Conservation (phyloP, 92 coral and sea anemone genomes). For the Zoanthus sociatus region DNA sequence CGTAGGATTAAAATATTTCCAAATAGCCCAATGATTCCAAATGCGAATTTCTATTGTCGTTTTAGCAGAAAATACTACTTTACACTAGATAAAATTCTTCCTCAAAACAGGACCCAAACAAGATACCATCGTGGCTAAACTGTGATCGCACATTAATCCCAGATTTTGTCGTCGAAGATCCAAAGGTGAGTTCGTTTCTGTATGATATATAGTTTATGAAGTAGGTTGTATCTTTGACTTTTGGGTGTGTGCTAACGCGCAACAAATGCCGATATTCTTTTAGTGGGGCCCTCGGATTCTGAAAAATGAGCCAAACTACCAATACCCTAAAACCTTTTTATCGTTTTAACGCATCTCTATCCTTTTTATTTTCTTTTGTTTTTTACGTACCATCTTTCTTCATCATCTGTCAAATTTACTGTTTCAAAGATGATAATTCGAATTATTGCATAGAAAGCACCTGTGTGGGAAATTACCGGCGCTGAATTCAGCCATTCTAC, state of each 20-base stretch:
- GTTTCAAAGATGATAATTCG: neutral
- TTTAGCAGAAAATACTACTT: too few species aligned
- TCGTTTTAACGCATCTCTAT: too few species aligned
- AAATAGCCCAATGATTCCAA: too few species aligned
- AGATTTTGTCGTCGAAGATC: slow-evolving; percentile 90
- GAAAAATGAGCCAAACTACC: too few species aligned
- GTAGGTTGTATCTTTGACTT: too few species aligned
- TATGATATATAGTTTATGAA: neutral
- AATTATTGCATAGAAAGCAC: slow-evolving; percentile 75
- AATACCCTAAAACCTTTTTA: too few species aligned
- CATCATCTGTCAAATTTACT: neutral
- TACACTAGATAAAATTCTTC: neutral
- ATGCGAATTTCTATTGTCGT: too few species aligned
- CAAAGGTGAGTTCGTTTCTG: slow-evolving; percentile 71
- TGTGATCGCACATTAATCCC: slow-evolving; percentile 91
- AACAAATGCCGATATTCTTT: too few species aligned
- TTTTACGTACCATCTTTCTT: neutral
- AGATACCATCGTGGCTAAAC: slow-evolving; percentile 89
- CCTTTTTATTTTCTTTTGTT: neutral
- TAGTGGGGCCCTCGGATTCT: too few species aligned
- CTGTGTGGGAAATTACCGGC: slow-evolving; percentile 99
- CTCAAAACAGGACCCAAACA: slow-evolving; percentile 75
- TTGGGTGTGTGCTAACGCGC: too few species aligned
- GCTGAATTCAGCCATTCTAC: slow-evolving; percentile 97
- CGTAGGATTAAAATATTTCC: too few species aligned